Evolutionary conservation across 1,140 invertebrate species (phyloP).

Genomic region (Caenorhabditis tropicalis): DNA sequence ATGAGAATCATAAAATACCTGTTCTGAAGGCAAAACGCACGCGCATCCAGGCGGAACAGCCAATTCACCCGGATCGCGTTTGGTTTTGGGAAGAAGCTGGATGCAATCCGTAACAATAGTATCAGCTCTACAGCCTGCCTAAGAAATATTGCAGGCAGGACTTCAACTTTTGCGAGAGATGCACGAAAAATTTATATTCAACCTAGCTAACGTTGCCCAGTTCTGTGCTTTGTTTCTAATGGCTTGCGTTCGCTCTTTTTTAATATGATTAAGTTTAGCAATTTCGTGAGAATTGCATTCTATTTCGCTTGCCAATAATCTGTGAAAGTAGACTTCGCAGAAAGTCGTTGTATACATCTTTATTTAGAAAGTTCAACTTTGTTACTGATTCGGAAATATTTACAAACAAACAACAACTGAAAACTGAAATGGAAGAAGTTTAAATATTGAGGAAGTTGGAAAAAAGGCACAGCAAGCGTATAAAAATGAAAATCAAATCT

Average conservation of each 20-base stretch:
- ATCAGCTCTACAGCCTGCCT: too few relatives aligned
- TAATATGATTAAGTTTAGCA: too few relatives aligned
- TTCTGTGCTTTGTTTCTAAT: too few relatives aligned
- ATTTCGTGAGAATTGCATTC: too few relatives aligned
- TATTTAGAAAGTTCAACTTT: too few relatives aligned
- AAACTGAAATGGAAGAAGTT: neutral
- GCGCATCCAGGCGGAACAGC: neutral
- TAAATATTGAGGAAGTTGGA: neutral
- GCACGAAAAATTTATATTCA: too few relatives aligned
- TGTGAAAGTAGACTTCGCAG: neutral
- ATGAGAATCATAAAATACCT: constrained; percentile 13
- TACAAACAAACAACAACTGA: neutral
- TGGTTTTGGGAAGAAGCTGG: neutral
- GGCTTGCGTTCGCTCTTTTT: too few relatives aligned
- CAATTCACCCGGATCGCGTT: neutral
- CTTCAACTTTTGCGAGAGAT: too few relatives aligned
- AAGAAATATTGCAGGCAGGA: too few relatives aligned
- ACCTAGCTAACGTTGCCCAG: too few relatives aligned
- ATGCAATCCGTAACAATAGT: neutral
- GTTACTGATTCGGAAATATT: neutral
- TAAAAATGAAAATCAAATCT: neutral
- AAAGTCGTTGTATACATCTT: too few relatives aligned
- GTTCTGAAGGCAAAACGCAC: neutral
- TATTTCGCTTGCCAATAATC: neutral
- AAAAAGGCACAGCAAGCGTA: neutral